Evolutionary conservation across 2,113 vertebrate species (phyloP), one percentile per base, ranked within the genome.

Genomic region (Pelecanus crispus): DNA sequence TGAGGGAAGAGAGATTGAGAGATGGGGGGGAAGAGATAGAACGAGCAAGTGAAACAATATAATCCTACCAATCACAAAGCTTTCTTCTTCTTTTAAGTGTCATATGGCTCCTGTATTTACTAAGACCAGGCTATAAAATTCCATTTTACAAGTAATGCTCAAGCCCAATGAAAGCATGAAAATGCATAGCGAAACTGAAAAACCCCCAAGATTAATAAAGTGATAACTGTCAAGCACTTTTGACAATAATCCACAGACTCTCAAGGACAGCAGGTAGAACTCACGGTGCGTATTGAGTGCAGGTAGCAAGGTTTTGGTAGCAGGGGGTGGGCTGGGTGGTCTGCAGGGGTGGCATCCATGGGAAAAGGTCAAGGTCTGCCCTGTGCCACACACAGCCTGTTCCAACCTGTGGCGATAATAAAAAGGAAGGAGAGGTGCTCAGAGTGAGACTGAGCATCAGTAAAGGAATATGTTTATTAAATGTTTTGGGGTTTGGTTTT

Each of bases 321-420:
- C 21, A 72, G 10, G 8, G 17, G 2, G 10, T 1, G 6, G 25
- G 19, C 10, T 32, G 25, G 12, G 14, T 1, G 6, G 2, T 53
- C 44, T 55, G 21, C 38, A 63, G 21, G 21, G 9, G 6, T 24
- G 29, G 4, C 17, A 62, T 32, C 38, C 13, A 13, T 20, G 4
- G 53, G 53, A 85, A 52, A 61, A 81, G 1, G 10, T 56, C 74
- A 70, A 10, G 4, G 20, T 42, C 29, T 72, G 32, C 24, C 24
- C 25, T 26, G 18, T 63, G 81, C 24, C 47, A 53, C 13, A 40
- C 12, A 22, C 17, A 65, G 13, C 1, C 24, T 79, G 17, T 52
- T 81, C 29, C 17, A 50, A 34, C 2, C 9, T 81, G 26, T 65
- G 36, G 13, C 4, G 1, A 10, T 42, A 42, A 53, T 15, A 34